phyloP scores from a whole-genome alignment of 2,113 vertebrate genomes.

The Patagioenas fasciata region DNA sequence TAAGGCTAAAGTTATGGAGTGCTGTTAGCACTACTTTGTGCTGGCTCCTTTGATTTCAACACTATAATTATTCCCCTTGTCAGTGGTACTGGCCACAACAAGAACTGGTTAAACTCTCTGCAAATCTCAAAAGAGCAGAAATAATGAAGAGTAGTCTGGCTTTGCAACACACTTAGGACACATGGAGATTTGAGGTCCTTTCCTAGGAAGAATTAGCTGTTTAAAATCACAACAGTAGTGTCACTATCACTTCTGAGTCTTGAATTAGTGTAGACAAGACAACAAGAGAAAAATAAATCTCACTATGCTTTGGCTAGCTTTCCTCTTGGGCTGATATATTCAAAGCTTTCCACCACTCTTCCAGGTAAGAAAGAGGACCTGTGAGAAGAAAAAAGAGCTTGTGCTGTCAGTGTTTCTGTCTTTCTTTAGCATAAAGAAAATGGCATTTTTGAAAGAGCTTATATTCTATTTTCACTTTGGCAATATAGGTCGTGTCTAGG shows the following conservation, averaged over 20 bases:
- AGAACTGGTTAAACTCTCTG: not conserved
- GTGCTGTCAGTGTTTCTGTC: not conserved
- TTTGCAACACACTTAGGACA: not conserved
- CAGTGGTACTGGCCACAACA: not conserved
- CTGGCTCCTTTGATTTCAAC: not conserved
- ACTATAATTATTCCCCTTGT: not conserved
- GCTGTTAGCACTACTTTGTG: not conserved
- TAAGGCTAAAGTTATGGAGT: not conserved
- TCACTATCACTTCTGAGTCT: not conserved
- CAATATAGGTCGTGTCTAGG: not conserved
- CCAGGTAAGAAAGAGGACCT: not conserved
- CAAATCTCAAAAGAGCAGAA: not conserved
- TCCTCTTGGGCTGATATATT: not conserved
- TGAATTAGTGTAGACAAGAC: not conserved
- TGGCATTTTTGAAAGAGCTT: fast-evolving
- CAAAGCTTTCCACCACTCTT: not conserved
- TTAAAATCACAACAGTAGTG: not conserved
- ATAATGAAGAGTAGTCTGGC: not conserved
- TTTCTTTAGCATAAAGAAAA: not conserved
- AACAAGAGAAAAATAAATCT: not conserved
- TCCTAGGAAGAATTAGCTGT: not conserved
- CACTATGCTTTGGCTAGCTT: not conserved
- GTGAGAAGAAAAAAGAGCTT: not conserved
- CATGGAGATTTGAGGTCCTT: not conserved
- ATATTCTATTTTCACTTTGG: not conserved